These are phyloP conservation scores for Centropyge bicolor DNA, from an alignment of 2,797 vertebrate species.

Conservation along the genomic window DNA sequence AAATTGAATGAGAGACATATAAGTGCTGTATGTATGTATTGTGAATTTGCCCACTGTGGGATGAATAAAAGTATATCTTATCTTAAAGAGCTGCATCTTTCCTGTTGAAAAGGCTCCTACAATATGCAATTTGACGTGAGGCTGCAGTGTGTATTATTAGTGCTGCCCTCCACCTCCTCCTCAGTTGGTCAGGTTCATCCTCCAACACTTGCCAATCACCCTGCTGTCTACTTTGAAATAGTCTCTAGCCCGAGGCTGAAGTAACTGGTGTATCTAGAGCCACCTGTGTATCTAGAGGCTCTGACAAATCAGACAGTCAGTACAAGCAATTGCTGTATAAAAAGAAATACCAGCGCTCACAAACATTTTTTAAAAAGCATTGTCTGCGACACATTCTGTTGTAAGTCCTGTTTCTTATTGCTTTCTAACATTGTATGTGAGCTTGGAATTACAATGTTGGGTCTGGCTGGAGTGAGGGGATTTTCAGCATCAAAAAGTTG, in stretches of 20 bases:
- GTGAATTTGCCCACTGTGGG: too few relatives aligned
- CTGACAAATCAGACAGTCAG: conserved; percentile 36
- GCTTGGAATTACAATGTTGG: neutral
- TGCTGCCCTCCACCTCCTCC: conserved; percentile 41
- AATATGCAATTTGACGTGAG: conserved; percentile 20
- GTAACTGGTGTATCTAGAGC: conserved; percentile 33
- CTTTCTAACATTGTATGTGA: conserved; percentile 23
- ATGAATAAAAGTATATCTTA: too few relatives aligned
- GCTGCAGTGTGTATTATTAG: conserved; percentile 35
- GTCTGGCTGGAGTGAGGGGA: neutral
- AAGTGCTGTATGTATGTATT: neutral
- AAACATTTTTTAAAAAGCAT: neutral
- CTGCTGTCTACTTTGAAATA: conserved; percentile 48
- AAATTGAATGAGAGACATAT: conserved; percentile 3
- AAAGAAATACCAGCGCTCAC: conserved; percentile 7
- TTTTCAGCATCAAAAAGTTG: neutral
- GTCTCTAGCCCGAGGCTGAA: conserved; percentile 48
- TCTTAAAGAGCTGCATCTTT: conserved; percentile 21
- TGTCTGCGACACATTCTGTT: conserved; percentile 9
- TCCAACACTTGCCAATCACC: conserved; percentile 59
- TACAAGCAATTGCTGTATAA: conserved; percentile 7
- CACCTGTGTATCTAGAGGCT: conserved; percentile 31
- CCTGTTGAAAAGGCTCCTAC: conserved; percentile 35
- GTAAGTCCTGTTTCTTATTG: neutral
- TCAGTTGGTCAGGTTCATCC: conserved; percentile 48